Evolutionary conservation across 2,797 vertebrate genomes (phyloP), one percentile per base, ranked within the genome.

Genomic region (Capromys pilorides): DNA sequence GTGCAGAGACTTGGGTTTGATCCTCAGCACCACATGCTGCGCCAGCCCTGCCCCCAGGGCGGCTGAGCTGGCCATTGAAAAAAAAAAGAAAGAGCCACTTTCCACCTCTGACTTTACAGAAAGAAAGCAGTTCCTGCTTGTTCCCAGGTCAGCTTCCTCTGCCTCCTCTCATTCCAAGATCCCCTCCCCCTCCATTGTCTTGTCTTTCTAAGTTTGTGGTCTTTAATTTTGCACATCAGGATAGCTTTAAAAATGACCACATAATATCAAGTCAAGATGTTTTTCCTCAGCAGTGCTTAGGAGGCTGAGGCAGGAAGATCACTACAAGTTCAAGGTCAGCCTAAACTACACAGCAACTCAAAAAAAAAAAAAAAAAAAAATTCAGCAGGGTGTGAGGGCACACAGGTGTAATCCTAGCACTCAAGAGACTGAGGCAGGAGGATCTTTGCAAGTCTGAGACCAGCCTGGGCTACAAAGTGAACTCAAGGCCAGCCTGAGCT

Each of bases 91-190:
- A 51, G 49, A 51, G 1, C 22, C 24, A 36, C 51, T 90, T 88
- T 33, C 31, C 54, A 82, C 8, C 21, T 79, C 12, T n/a, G 84
- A 2, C 77, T 69, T 78, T 80, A 71, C 59, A 51, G 49, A 81
- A 93, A 90, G 64, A 31, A 82, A 83, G 88, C n/a, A 82, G 45
- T 8, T 59, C 86, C 86, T 84, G 31, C 9, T 93, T 64, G 62
- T 93, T 90, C n/a, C 11, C 28, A 81, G 41, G 82, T 75, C 79
- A 75, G 54, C 26, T 85, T 90, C 33, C 80, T 91, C 69, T 41
- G 22, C 59, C 39, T 16, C 5, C 4, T 93, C 64, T 83, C 33
- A 83, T 80, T 69, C 80, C 59, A 94, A 83, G 41, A 94, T 36
- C 21, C 26, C 26, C 14, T 19, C 64, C 73, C 33, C 41, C 59